phyloP scores from a whole-genome alignment of 2,797 vertebrate genomes.

The Leucoraja ocellata region DNA sequence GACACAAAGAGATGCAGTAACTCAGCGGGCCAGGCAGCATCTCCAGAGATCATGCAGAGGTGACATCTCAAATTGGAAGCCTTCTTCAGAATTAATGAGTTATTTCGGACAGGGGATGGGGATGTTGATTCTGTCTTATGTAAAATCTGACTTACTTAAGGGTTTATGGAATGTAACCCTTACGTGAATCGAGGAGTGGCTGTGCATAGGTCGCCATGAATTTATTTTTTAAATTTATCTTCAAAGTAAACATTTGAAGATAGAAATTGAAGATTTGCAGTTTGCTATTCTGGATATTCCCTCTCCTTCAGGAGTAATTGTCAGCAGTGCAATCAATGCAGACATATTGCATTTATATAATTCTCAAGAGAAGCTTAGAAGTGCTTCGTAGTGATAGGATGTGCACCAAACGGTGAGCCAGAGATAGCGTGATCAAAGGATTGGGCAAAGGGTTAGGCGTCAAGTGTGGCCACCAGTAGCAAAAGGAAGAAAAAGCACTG shows the following conservation, averaged over 20 bases:
- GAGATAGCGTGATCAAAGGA: not conserved
- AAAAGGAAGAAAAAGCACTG: not conserved
- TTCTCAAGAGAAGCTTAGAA: not conserved
- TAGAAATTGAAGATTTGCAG: not conserved
- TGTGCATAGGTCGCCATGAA: not conserved
- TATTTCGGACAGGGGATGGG: too few relatives aligned
- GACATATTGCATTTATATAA: not conserved
- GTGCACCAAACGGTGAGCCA: not conserved
- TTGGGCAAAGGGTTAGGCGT: too few relatives aligned
- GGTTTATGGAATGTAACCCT: too few relatives aligned
- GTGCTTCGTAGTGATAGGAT: not conserved
- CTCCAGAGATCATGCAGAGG: too few relatives aligned
- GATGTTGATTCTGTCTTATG: too few relatives aligned
- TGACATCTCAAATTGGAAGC: too few relatives aligned
- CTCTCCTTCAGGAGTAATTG: not conserved
- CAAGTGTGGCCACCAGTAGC: not conserved
- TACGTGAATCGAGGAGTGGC: too few relatives aligned
- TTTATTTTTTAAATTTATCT: not conserved
- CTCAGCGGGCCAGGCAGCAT: too few relatives aligned
- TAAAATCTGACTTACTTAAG: too few relatives aligned
- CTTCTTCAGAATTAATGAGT: too few relatives aligned
- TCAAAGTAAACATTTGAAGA: not conserved
- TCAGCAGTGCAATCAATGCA: not conserved
- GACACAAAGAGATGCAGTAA: too few relatives aligned
- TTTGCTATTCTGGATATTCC: not conserved